Evolutionary conservation across 2,888 invertebrate species (phyloP).

Genomic region (Chrysotoxum bicinctum): DNA sequence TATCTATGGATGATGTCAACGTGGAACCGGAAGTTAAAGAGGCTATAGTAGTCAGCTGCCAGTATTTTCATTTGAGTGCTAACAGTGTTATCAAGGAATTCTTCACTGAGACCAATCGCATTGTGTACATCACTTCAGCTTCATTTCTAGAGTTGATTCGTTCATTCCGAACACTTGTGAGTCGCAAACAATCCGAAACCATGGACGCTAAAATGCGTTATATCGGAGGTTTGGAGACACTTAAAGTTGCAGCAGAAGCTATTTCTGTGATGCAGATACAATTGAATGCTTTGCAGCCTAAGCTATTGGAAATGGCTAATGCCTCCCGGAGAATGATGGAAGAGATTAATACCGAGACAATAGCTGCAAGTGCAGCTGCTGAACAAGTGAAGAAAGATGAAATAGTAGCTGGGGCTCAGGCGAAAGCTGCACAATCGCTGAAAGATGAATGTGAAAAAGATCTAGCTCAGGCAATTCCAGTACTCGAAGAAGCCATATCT

Average conservation of each 20-base stretch:
- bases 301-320: slow-evolving; percentile 89
- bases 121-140: slow-evolving; percentile 94
- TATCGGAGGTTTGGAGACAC: slow-evolving; percentile 89
- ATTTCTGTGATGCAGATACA: slow-evolving; percentile 90
- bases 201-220: slow-evolving; percentile 89
- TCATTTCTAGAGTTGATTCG: slow-evolving; percentile 92
- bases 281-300: slow-evolving; percentile 90
- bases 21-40: slow-evolving; percentile 84
- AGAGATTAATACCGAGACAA: slow-evolving; percentile 89
- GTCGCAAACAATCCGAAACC: slow-evolving; percentile 87
- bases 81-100: slow-evolving; percentile 85
- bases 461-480: slow-evolving; percentile 94
- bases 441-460: slow-evolving; percentile 96
- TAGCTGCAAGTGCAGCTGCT: slow-evolving; percentile 90
- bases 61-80: slow-evolving; percentile 93
- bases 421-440: slow-evolving; percentile 90
- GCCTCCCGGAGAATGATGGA: slow-evolving; percentile 91
- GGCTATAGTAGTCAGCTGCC: slow-evolving; percentile 90
- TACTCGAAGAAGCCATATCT: slow-evolving; percentile 91
- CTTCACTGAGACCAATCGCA: slow-evolving; percentile 85
- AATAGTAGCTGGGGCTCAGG: slow-evolving; percentile 92
- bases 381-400: slow-evolving; percentile 92
- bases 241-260: slow-evolving; percentile 91
- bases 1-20: slow-evolving; percentile 87
- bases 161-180: slow-evolving; percentile 89